Conservation (phyloP, 2,113 vertebrate genomes). For the Todiramphus chloris region DNA sequence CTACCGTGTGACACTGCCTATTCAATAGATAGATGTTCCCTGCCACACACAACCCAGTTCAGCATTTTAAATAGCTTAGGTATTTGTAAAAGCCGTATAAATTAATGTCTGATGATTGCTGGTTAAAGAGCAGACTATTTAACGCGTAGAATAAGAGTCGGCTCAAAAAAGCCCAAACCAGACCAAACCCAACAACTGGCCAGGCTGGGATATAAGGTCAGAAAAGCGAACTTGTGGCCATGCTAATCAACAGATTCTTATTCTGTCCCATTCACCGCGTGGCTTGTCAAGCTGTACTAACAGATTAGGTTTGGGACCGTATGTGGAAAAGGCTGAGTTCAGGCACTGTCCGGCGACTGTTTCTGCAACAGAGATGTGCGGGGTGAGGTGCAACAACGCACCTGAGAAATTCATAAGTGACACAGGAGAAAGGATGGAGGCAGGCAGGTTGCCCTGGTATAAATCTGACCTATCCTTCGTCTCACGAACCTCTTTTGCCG, state of each 20-base stretch:
- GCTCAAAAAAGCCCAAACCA: not conserved
- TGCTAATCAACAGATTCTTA: constrained; percentile 12
- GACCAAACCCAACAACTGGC: not conserved
- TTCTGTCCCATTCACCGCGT: not conserved
- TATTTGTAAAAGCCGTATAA: constrained; percentile 85
- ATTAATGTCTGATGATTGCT: constrained; percentile 78
- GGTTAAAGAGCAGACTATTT: constrained; percentile 70
- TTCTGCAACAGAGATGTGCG: not conserved
- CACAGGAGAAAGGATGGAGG: not conserved
- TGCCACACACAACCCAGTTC: constrained; percentile 82
- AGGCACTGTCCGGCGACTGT: not conserved
- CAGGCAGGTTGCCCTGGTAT: not conserved
- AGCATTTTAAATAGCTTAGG: constrained; percentile 85
- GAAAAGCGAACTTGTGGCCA: constrained; percentile 22
- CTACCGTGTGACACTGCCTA: constrained; percentile 92
- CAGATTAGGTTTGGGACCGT: not conserved
- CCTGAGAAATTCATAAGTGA: not conserved
- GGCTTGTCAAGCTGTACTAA: not conserved
- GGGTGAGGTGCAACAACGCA: not conserved
- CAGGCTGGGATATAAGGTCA: not conserved
- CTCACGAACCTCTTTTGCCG: not conserved
- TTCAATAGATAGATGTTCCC: constrained; percentile 93
- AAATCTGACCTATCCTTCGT: not conserved
- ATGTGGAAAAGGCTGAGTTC: not conserved
- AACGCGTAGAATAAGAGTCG: constrained; percentile 13